Evolutionary conservation across 1,140 invertebrate species (phyloP), one percentile per base, ranked within the genome.

Genomic region (Sarcophaga peregrina): DNA sequence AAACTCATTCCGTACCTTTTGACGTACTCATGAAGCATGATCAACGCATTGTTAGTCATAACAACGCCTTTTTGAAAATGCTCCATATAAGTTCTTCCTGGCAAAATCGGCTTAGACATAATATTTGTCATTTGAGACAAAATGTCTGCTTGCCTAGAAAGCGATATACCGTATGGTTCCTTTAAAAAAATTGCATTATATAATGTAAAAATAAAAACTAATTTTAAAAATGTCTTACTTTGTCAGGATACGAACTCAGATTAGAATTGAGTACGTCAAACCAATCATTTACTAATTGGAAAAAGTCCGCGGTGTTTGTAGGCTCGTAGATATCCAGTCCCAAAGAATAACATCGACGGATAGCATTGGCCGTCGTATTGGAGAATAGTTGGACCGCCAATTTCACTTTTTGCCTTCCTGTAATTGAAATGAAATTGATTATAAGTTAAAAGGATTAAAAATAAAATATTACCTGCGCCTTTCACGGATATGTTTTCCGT

Each of bases 41-140:
- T n/a, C n/a, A 83, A 37, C 5, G 76, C 74, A 5, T n/a, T 47
- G 37, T 83, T 83, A 13, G 52, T 80, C 17, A 80, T 10, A 11
- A 83, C 17, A 15, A 83, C 73, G 11, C 82, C 75, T 20, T 82
- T 82, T 46, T 82, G 82, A 11, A 82, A 82, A n/a, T 37, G n/a
- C 62, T 58, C 72, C 3, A 76, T n/a, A 4, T 4, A 7, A 10
- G 48, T 75, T n/a, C 45, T 75, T 8, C 73, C 15, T 45, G 82
- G 52, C 5, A 82, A n/a, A n/a, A n/a, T n/a, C n/a, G n/a, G n/a
- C n/a, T n/a, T n/a, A n/a, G n/a, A n/a, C n/a, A n/a, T n/a, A n/a
- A n/a, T n/a, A n/a, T n/a, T n/a, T n/a, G n/a, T n/a, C n/a, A n/a
- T n/a, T n/a, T n/a, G n/a, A n/a, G n/a, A n/a, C n/a, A n/a, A n/a